Evolutionary conservation across 2,888 invertebrate species (phyloP).

Genomic region (Tipula unca): DNA sequence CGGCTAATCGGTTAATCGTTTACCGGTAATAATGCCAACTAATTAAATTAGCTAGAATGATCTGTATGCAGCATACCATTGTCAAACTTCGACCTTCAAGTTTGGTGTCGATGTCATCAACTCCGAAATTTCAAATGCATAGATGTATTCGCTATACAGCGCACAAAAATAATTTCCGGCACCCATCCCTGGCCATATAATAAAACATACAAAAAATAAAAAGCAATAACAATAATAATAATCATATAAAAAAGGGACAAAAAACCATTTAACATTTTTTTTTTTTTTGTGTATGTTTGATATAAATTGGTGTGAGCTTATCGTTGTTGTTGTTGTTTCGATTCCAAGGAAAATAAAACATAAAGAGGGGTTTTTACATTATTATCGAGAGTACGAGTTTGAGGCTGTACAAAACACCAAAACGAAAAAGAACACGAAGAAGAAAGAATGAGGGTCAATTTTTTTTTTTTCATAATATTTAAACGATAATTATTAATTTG

Average conservation of each 20-base stretch:
- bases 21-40: too few species aligned
- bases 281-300: background rate
- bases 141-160: background rate
- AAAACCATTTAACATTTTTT: background rate
- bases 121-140: too few species aligned
- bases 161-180: background rate
- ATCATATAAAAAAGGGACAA: background rate
- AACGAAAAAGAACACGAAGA: background rate
- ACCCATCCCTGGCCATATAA: background rate
- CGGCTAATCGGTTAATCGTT: too few species aligned
- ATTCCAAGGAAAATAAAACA: background rate
- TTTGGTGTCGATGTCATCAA: too few species aligned
- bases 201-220: background rate
- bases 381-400: background rate
- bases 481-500: constrained; percentile 4
- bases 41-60: too few species aligned
- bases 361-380: background rate
- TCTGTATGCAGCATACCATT: too few species aligned
- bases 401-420: background rate
- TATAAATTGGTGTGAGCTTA: background rate
- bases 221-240: background rate
- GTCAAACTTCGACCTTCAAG: too few species aligned
- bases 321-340: background rate
- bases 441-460: background rate
- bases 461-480: background rate